Base-by-base conservation (phyloP, 2,113 vertebrate species). In the Ptilorrhoa leucosticta region DNA sequence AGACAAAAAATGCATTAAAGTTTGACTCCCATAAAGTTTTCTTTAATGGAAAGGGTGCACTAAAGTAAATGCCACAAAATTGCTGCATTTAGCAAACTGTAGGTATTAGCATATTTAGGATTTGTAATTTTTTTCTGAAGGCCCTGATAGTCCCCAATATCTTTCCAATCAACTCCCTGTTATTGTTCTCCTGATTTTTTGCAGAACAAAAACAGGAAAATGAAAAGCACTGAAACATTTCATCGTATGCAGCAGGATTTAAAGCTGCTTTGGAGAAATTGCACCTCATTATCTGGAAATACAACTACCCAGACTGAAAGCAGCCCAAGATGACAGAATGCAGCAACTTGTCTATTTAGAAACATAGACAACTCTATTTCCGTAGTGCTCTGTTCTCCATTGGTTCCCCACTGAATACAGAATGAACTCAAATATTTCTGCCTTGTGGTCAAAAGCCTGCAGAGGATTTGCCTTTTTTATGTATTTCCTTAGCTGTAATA, bases 251-350 rank as follows among this genome's bases (percentile, higher is more conserved):
- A 93, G 64, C n/a, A 91, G 64, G 83, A 86, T 90, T 93, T 93
- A 94, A 93, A 93, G 57, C 57, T 89, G 28, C 51, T 76, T 90
- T 84, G 84, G 80, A 93, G 87, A 95, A 91, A 97, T 94, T 96
- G 80, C 22, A 15, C 78, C 81, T 97, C 88, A 85, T 97, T 97
- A 94, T 83, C 64, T 96, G 78, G 77, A 92, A 97, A 94, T 88
- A 90, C 65, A 96, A 30, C 78, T 70, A 65, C 71, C 31, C 42
- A 81, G 84, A 56, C 71, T 86, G 63, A 83, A 96, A 95, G 75
- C 27, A 82, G 56, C 45, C 37, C 48, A 75, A 53, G 60, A 93
- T 94, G 87, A 90, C 56, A 88, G 60, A 96, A 92, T 83, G 61
- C 89, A 91, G 63, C 66, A 87, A 79, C 89, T 61, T 63, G 60